These are phyloP conservation scores for Cephalotes varians DNA, from an alignment of 2,888 invertebrate species.

Conservation along the genomic window DNA sequence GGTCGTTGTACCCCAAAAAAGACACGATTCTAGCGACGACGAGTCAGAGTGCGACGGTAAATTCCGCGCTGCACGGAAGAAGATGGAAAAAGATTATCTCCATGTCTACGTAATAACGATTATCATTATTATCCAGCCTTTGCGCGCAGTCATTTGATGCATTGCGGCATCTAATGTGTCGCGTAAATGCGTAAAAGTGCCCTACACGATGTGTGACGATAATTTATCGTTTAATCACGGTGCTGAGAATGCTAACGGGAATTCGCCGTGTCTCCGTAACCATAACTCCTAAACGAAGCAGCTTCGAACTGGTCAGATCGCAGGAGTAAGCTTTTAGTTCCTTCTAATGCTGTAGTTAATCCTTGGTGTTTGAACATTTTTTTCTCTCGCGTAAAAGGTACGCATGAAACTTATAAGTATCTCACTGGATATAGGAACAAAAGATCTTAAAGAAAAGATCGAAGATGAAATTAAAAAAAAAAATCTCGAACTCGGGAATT, in stretches of 20 bases:
- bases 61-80: constrained; percentile 1
- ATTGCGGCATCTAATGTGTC: constrained; percentile 37
- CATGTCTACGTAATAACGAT: constrained; percentile 19
- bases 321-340: background rate
- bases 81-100: constrained; percentile 23
- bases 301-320: constrained; percentile 15
- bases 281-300: constrained; percentile 25
- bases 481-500: background rate
- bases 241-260: background rate
- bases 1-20: constrained; percentile 51
- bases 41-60: constrained; percentile 31
- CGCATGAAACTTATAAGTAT: background rate
- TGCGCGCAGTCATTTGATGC: constrained; percentile 3
- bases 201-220: background rate
- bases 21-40: constrained; percentile 30
- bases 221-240: constrained; percentile 44
- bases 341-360: constrained; percentile 16
- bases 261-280: constrained; percentile 23
- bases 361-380: background rate
- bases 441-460: background rate
- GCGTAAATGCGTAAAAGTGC: constrained; percentile 19
- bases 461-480: background rate
- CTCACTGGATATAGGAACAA: background rate
- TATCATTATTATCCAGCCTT: constrained; percentile 37
- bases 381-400: background rate